Base-by-base conservation (phyloP, 2,113 vertebrate genomes). In the Paedocypris sp. region DNA sequence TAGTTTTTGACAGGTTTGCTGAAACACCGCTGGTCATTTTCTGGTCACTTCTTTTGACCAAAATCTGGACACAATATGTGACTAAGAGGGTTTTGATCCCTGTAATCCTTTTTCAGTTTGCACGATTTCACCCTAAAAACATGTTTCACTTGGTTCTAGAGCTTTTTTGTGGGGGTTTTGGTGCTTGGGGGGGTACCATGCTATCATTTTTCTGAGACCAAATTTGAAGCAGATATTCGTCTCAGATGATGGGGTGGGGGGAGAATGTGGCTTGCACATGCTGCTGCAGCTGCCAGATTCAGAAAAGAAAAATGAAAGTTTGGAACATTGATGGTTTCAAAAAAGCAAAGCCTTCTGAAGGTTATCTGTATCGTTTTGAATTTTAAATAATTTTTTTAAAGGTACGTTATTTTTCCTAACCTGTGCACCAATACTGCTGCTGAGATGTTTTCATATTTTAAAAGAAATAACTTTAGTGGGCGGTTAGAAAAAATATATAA, bases 251-350 rank as follows among this genome's bases (percentile, higher is more conserved):
- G 12, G 38, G 20, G 12, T 31, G 39, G 32, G 26, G 26, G 20
- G 16, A 28, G 43, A 43, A 58, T 58, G 53, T 58, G 53, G 42
- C 43, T 42, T 58, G 53, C 53, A 58, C 53, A 58, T 58, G 38
- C 11, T 42, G 39, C 22, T 12, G 43, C 53, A 58, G 53, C 39
- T 58, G 53, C 39, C 53, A 43, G 52, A 56, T 41, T 56, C 28
- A 54, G 29, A n/a, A n/a, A n/a, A n/a, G n/a, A n/a, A n/a, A n/a
- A n/a, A n/a, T n/a, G n/a, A n/a, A n/a, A n/a, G n/a, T n/a, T n/a
- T n/a, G n/a, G n/a, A n/a, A n/a, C n/a, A n/a, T n/a, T n/a, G n/a
- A n/a, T n/a, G n/a, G n/a, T n/a, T n/a, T n/a, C n/a, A n/a, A n/a
- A n/a, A n/a, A n/a, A n/a, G n/a, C n/a, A n/a, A n/a, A n/a, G n/a